Percentiles rank a stretch among this genome's conserved stretches.
Evolutionary conservation across 23 tunicate genomes (phyloP).

Genomic region (Styela plicata): DNA sequence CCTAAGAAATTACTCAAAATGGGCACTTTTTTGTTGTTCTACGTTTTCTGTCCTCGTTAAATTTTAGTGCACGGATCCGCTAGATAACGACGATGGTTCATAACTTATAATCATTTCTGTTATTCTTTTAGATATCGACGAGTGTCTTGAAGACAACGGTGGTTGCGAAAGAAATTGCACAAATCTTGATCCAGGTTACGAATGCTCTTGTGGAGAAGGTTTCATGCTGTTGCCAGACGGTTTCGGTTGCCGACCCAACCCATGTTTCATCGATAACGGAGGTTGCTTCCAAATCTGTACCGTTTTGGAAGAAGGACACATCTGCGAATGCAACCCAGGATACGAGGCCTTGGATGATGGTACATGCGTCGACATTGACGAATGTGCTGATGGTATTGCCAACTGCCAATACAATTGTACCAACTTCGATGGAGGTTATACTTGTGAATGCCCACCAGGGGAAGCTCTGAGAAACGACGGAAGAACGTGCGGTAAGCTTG

Average conservation of each 20-base stretch:
- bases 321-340: constrained; percentile 70
- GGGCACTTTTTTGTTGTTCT: no score
- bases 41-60: no score
- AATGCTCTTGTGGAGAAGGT: constrained; percentile 76
- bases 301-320: constrained; percentile 35
- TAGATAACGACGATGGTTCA: no score
- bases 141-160: constrained; percentile 74
- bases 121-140: constrained; percentile 62
- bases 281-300: constrained; percentile 82
- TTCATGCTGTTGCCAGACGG: constrained; percentile 69
- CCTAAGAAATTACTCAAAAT: no score
- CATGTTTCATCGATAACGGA: constrained; percentile 81
- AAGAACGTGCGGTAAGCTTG: constrained; percentile 84
- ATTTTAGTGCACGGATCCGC: no score
- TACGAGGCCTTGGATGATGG: constrained; percentile 72
- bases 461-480: constrained; percentile 57
- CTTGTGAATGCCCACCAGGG: constrained; percentile 83
- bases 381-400: constrained; percentile 51
- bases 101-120: background rate
- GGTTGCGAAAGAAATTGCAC: constrained; percentile 71
- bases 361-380: constrained; percentile 90
- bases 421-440: constrained; percentile 73
- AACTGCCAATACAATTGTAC: constrained; percentile 89
- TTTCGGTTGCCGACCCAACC: constrained; percentile 54
- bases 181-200: constrained; percentile 64